These are phyloP conservation scores for Stegostoma tigrinum DNA, from an alignment of 2,113 vertebrate genomes.

Conservation along the genomic window DNA sequence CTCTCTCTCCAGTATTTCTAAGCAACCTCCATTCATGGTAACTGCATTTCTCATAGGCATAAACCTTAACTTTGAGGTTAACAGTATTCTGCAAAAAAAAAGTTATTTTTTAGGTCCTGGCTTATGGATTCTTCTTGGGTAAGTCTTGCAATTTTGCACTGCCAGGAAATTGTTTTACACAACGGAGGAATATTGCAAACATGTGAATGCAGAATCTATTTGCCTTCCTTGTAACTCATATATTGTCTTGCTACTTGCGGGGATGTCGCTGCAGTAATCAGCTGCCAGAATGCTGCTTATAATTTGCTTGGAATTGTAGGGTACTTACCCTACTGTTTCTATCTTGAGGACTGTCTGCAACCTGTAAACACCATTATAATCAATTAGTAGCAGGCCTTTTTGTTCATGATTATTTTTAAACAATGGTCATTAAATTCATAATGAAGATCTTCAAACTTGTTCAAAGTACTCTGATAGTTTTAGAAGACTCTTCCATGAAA, in stretches of 20 bases:
- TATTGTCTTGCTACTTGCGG: not conserved
- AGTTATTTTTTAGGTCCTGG: not conserved
- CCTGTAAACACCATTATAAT: not conserved
- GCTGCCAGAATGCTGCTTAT: not conserved
- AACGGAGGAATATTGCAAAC: not conserved
- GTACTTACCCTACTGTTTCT: not conserved
- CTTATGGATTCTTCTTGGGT: not conserved
- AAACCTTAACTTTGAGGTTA: not conserved
- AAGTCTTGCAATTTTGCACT: not conserved
- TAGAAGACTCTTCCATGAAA: not conserved
- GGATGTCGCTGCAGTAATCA: constrained; percentile 1
- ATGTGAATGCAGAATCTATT: not conserved
- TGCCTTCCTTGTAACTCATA: not conserved
- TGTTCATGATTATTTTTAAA: constrained; percentile 11
- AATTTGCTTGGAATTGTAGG: constrained; percentile 23
- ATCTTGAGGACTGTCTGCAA: not conserved
- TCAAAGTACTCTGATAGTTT: not conserved
- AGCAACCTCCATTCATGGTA: not conserved
- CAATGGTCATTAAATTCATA: not conserved
- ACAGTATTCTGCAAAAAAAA: not conserved
- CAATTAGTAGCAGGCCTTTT: not conserved
- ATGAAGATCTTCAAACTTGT: not conserved
- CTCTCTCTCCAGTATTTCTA: not conserved
- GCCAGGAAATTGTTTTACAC: not conserved
- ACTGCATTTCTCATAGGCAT: not conserved